Evolutionary conservation across 2,888 invertebrate species (phyloP), one percentile per base, ranked within the genome.

Genomic region (Heliconius ismenius): DNA sequence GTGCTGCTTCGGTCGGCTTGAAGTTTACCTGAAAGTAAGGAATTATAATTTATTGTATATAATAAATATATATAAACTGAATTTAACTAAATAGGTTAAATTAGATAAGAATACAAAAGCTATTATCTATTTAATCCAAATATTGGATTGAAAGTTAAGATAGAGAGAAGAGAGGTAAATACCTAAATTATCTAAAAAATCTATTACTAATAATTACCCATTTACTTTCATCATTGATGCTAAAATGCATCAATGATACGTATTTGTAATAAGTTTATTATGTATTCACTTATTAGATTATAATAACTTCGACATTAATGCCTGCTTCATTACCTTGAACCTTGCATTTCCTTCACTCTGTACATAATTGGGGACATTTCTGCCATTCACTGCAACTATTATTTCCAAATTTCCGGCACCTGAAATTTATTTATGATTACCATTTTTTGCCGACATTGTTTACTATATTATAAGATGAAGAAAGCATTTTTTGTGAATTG

Each of bases 281-380:
- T 49, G 7, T 49, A 49, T 4, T 43, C 13, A 43, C 1, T 43
- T 43, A 43, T 49, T 58, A 58, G 10, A n/a, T 15, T 49, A 49
- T 4, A 49, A 49, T 18, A 11, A 43, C 43, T 49, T 15, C 10
- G 10, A 58, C 10, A 58, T 10, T n/a, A 28, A 32, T 69, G 49
- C 6, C 21, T 39, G 39, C 39, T 39, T 39, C 11, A 39, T 79
- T 84, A 96, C 96, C 91, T 96, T 96, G 87, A 99, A 99, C 84
- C 98, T 96, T 0, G 99, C 99, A 89, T 99, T 99, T 63, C 99
- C 99, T 94, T 99, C 99, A 65, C 98, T 98, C 87, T 98, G 98
- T 1, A 99, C 99, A 89, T 98, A 99, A 93, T 99, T 99, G 15
- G 99, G 99, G 24, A 99, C 99, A 91, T 99, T 99, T 86, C 98